Percentiles rank a stretch among this genome's conserved stretches.
These are phyloP conservation scores for Corythaeola cristata DNA, from an alignment of 2,113 vertebrate species.

Conservation along the genomic window DNA sequence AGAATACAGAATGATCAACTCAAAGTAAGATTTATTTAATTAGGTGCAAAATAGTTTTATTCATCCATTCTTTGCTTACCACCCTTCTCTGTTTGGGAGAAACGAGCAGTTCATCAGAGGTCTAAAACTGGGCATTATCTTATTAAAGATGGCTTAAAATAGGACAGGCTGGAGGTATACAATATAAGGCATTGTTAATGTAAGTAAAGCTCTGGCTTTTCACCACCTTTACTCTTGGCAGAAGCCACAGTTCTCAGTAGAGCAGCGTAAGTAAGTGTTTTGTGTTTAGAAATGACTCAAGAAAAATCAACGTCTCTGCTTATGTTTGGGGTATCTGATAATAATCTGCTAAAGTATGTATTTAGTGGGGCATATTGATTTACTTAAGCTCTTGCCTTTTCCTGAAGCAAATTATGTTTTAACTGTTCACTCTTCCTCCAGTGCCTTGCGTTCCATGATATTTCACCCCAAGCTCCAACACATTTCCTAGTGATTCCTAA, in stretches of 20 bases:
- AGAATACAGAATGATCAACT: background rate
- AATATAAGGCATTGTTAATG: background rate
- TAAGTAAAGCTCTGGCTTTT: background rate
- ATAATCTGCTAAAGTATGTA: background rate
- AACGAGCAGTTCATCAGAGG: background rate
- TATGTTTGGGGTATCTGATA: background rate
- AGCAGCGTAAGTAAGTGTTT: background rate
- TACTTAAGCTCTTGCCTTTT: background rate
- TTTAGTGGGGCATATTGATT: background rate
- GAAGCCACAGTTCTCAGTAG: background rate
- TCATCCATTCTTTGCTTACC: background rate
- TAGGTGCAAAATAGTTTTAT: background rate
- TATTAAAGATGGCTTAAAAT: background rate
- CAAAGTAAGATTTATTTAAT: background rate
- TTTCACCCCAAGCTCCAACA: slow-evolving; percentile 91
- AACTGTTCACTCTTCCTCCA: slow-evolving; percentile 38
- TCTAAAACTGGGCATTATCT: background rate
- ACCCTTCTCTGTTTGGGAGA: background rate
- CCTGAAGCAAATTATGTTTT: background rate
- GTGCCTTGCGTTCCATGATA: slow-evolving; percentile 93
- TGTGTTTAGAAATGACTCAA: background rate
- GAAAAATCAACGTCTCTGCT: background rate
- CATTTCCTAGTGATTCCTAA: slow-evolving; percentile 95
- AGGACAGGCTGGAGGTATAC: background rate
- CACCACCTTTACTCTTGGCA: background rate